Percentiles rank a stretch among this genome's conserved stretches.
These are phyloP conservation scores for Falco columbarius DNA, from an alignment of 2,797 vertebrate species.

Conservation along the genomic window DNA sequence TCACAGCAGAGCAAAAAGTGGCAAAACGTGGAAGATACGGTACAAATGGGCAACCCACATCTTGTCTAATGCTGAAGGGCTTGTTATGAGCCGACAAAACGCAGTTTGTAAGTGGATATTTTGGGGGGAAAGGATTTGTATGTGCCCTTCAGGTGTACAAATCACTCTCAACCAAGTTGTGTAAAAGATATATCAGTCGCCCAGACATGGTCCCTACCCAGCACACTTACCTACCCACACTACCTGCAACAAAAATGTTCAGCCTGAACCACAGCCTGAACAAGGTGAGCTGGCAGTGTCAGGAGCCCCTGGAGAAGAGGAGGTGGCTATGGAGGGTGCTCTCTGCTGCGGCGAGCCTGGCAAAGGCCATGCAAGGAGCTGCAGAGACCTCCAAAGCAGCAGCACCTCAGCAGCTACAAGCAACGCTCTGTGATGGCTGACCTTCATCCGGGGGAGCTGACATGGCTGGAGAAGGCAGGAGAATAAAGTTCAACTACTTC, in stretches of 20 bases:
- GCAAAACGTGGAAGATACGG: neutral
- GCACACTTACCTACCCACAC: neutral
- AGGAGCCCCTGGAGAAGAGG: neutral
- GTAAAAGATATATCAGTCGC: neutral
- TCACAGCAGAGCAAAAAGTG: neutral
- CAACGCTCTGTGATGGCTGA: neutral
- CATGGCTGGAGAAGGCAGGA: neutral
- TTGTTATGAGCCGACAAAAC: neutral
- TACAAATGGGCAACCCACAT: neutral
- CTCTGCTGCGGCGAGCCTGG: neutral
- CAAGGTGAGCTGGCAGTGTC: neutral
- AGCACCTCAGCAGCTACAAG: neutral
- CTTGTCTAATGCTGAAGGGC: neutral
- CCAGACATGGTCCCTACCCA: neutral
- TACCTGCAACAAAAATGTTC: fast-evolving
- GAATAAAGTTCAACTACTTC: constrained; percentile 3
- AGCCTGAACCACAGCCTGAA: neutral
- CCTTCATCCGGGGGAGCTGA: neutral
- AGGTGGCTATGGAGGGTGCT: neutral
- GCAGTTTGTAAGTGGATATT: neutral
- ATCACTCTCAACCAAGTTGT: neutral
- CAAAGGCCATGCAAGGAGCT: neutral
- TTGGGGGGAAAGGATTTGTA: neutral
- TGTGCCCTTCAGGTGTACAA: neutral
- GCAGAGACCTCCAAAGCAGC: neutral